A percentile compares a stretch with the other conserved stretches of the same genome.
Conservation (phyloP, 2,888 invertebrate genomes). For the Aleiodes testaceus region DNA sequence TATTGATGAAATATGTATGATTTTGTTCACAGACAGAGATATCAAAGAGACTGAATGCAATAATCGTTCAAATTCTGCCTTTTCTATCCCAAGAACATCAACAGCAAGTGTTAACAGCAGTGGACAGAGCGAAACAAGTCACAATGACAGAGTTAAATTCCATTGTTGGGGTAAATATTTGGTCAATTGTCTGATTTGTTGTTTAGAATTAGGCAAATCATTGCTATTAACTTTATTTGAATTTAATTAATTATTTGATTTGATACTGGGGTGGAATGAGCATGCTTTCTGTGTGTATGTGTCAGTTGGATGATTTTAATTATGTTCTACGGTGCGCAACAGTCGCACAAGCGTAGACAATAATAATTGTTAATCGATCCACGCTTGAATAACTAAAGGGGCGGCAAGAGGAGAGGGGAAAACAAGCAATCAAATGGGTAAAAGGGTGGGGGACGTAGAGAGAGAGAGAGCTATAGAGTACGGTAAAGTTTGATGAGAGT, state of each 20-base stretch:
- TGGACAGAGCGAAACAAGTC: constrained; percentile 98
- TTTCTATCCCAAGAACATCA: constrained; percentile 97
- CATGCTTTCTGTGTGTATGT: constrained; percentile 32
- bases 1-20: constrained; percentile 30
- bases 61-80: constrained; percentile 96
- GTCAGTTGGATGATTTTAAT: constrained; percentile 48
- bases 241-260: constrained; percentile 46
- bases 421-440: constrained; percentile 33
- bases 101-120: constrained; percentile 95
- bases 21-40: constrained; percentile 91
- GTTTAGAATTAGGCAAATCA: constrained; percentile 12
- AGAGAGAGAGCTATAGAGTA: neutral
- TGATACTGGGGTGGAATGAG: constrained; percentile 11
- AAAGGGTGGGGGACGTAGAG: neutral
- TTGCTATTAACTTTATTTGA: constrained; percentile 17
- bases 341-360: constrained; percentile 55
- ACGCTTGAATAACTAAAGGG: constrained; percentile 44
- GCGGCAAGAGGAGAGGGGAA: constrained; percentile 42
- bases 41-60: constrained; percentile 95
- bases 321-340: constrained; percentile 54
- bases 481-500: constrained; percentile 9
- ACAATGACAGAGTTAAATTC: constrained; percentile 97
- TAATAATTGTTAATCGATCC: constrained; percentile 60
- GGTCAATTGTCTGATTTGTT: constrained; percentile 3
- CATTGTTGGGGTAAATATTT: constrained; percentile 92